Base-by-base conservation (phyloP, 2,113 vertebrate species). In the Mungos mungo region DNA sequence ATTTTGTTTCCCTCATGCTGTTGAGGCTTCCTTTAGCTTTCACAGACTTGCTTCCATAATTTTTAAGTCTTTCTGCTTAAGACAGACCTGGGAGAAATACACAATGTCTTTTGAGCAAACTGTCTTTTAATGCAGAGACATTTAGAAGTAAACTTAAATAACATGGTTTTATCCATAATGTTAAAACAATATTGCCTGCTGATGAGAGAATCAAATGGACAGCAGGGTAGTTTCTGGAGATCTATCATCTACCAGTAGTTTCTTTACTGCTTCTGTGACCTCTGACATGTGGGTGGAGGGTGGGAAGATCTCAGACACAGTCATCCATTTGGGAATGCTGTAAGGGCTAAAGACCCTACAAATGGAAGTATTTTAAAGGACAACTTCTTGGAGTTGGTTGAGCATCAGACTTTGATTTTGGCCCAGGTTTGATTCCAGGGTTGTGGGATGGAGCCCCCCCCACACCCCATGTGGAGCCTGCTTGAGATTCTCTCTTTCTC, bases 81-180 rank as follows among this genome's bases (percentile, higher is more conserved):
- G 13, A 63, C 11, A 68, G 25, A 66, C 27, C 7, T 47, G 6
- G 89, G 86, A 92, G 7, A 81, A 95, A 63, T 16, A 71, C 19
- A 0, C 45, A 15, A 35, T n/a, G 1, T 65, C 23, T 71, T 96
- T 68, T 89, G 85, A 81, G 76, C 3, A 93, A 93, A 90, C 25
- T 87, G 23, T 0, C 11, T 97, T 98, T 95, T 97, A 96, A 95
- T 97, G 88, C 80, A 82, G 1, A 96, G 29, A 87, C 95, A 97
- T 83, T 94, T 71, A 91, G 57, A 95, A 97, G 45, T 69, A 97
- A 96, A 69, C 25, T 35, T 76, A 16, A 93, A n/a, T 79, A 50
- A 10, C 0, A 38, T 93, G 27, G 68, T 23, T 91, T 97, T 83
- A 52, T 47, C 52, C 16, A 71, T 50, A 45, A 33, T 66, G 85